Evolutionary conservation across 1,140 invertebrate species (phyloP).

Genomic region (Akabosia matsudoensis): DNA sequence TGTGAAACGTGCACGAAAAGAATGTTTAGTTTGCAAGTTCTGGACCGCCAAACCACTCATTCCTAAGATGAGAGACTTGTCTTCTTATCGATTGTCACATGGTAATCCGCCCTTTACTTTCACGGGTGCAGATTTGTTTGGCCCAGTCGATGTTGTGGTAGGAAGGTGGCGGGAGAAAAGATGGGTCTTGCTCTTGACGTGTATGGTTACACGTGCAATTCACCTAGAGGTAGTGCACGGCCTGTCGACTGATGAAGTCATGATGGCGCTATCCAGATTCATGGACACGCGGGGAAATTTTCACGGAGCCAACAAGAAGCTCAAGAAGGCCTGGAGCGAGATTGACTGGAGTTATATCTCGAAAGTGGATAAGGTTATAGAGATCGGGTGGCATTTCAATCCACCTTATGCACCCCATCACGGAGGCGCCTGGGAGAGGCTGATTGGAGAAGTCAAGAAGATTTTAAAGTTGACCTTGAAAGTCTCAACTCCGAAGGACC

Average conservation of each 20-base stretch:
- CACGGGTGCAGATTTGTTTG: neutral
- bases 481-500: neutral
- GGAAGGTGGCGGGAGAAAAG: slow-evolving; percentile 3
- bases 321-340: neutral
- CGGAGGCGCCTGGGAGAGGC: neutral
- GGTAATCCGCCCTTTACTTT: neutral
- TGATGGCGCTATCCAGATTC: slow-evolving; percentile 48
- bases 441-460: neutral
- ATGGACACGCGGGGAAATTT: slow-evolving; percentile 43
- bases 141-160: neutral
- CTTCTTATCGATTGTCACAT: neutral
- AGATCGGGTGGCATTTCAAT: neutral
- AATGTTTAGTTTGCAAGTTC: neutral
- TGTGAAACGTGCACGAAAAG: neutral
- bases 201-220: slow-evolving; percentile 30
- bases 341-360: neutral
- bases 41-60: neutral
- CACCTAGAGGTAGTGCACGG: slow-evolving; percentile 42
- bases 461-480: neutral
- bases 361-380: neutral
- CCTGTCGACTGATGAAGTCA: slow-evolving; percentile 46
- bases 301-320: neutral
- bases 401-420: neutral
- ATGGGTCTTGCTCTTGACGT: slow-evolving; percentile 34
- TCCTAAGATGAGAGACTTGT: neutral